Conservation (phyloP, 2,888 invertebrate species). For the Cephus sareptanus region DNA sequence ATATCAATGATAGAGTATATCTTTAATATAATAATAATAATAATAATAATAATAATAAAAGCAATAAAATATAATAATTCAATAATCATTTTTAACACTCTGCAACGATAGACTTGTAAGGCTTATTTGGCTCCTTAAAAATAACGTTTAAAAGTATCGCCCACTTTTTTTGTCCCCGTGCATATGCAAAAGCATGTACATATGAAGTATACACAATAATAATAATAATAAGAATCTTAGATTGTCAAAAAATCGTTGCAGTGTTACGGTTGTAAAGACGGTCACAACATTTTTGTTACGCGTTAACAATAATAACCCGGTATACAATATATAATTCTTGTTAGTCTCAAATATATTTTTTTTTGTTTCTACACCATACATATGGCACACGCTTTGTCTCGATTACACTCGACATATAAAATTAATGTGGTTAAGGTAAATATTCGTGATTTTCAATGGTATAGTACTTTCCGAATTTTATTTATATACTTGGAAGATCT, state of each 20-base stretch:
- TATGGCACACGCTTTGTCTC: background rate
- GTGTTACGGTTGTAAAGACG: constrained; percentile 34
- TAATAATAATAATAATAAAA: constrained; percentile 31
- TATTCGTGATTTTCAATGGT: background rate
- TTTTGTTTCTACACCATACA: background rate
- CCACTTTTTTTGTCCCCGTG: background rate
- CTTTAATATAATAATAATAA: constrained; percentile 15
- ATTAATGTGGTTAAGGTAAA: background rate
- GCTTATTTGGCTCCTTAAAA: constrained; percentile 32
- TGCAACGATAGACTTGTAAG: constrained; percentile 39
- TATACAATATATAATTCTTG: constrained; percentile 10
- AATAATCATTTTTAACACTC: constrained; percentile 46
- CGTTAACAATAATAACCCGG: constrained; percentile 30
- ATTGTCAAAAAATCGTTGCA: constrained; percentile 29
- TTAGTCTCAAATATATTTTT: background rate
- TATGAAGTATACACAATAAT: background rate
- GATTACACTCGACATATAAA: background rate
- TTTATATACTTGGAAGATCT: background rate
- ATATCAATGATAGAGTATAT: constrained; percentile 7
- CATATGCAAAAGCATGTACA: background rate
- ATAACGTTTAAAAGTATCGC: constrained; percentile 18
- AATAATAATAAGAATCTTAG: constrained; percentile 6
- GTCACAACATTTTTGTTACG: constrained; percentile 32
- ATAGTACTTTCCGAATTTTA: background rate
- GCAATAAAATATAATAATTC: constrained; percentile 40